Evolutionary conservation across 37 sponge, comb jelly and placozoan species (phyloP).

Genomic region (Theonella swinhoei): DNA sequence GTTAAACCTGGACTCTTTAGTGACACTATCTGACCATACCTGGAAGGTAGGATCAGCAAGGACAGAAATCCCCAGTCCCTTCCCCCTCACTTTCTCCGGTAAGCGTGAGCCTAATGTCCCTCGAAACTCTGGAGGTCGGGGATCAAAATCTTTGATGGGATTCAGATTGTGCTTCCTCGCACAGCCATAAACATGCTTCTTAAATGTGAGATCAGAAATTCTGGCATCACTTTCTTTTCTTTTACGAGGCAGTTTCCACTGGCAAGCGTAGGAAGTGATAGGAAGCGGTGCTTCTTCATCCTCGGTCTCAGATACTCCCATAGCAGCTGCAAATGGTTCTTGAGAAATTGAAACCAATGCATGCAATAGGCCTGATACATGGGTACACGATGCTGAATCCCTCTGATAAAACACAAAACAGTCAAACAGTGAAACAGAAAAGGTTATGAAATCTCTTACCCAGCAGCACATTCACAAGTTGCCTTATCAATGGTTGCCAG

Average conservation of each 20-base stretch:
- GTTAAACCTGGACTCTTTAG: not conserved
- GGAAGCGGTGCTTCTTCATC: conserved; percentile 35
- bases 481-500: conserved; percentile 37
- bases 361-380: conserved; percentile 57
- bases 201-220: conserved; percentile 36
- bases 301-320: too few relatives aligned
- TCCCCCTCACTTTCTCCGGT: conserved; percentile 3
- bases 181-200: conserved; percentile 54
- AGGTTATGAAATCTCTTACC: conserved; percentile 5
- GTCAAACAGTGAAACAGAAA: not conserved
- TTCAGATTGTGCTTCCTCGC: conserved; percentile 12
- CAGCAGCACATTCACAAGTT: conserved; percentile 65
- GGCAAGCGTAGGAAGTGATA: conserved; percentile 24
- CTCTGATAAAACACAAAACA: conserved; percentile 3
- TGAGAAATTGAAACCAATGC: conserved; percentile 17
- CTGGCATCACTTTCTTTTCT: conserved; percentile 31
- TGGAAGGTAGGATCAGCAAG: conserved; percentile 10
- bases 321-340: not conserved
- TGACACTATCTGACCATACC: not conserved
- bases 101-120: not conserved
- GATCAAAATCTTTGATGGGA: conserved; percentile 42
- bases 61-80: conserved; percentile 27
- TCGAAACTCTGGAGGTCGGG: conserved; percentile 22
- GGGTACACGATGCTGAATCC: conserved; percentile 47
- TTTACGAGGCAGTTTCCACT: conserved; percentile 39